Evolutionary conservation across 1,140 invertebrate genomes (phyloP).

Genomic region (Halictus rubicundus): DNA sequence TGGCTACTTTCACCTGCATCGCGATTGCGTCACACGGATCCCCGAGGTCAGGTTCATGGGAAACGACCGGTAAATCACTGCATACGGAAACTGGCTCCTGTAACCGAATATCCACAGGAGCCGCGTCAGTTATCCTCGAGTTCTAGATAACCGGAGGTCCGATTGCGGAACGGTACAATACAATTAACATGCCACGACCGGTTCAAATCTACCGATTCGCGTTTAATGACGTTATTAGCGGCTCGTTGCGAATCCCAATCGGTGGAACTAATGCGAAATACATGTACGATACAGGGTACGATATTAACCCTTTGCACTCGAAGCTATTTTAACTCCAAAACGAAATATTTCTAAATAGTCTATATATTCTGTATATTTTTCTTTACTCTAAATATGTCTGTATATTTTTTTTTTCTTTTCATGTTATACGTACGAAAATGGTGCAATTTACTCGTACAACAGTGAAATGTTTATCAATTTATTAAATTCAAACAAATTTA

Average conservation of each 20-base stretch:
- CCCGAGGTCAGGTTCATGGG: slow-evolving; percentile 36
- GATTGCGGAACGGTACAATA: neutral
- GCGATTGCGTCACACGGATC: slow-evolving; percentile 19
- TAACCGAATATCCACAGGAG: too few species aligned
- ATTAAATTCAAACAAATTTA: too few species aligned
- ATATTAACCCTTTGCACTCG: too few species aligned
- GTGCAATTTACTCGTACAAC: too few species aligned
- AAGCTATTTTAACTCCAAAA: too few species aligned
- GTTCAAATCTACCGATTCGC: neutral
- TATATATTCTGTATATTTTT: too few species aligned
- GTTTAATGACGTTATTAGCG: neutral
- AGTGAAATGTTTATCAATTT: too few species aligned
- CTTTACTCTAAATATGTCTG: too few species aligned
- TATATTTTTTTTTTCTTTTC: too few species aligned
- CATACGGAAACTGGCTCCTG: too few species aligned
- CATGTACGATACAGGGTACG: neutral
- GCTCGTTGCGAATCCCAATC: neutral
- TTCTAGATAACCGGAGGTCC: neutral
- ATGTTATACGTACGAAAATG: too few species aligned
- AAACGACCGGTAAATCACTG: slow-evolving; percentile 2
- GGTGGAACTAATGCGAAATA: neutral
- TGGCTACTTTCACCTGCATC: slow-evolving; percentile 29
- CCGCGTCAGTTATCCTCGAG: neutral
- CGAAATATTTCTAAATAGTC: too few species aligned
- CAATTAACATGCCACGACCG: neutral